Base-by-base conservation (phyloP, 1,140 invertebrate species). In the Dysdera silvatica region DNA sequence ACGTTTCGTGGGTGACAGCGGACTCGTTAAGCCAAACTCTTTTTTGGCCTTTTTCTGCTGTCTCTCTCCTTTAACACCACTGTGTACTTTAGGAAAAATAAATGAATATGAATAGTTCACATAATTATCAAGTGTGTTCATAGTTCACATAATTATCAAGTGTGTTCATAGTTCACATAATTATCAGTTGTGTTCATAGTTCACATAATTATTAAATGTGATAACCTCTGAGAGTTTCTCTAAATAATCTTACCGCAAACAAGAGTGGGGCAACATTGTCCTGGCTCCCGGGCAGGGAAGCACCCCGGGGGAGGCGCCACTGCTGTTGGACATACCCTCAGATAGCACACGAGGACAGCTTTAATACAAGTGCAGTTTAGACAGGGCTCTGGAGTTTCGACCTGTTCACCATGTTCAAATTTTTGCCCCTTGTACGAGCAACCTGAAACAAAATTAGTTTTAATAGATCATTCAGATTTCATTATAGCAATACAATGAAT, bases 201-300 rank as follows among this genome's bases (percentile, higher is more conserved):
- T n/a, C n/a, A n/a, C n/a, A n/a, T n/a, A n/a, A n/a, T n/a, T n/a
- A n/a, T n/a, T n/a, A n/a, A n/a, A n/a, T n/a, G n/a, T n/a, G n/a
- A n/a, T n/a, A n/a, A n/a, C n/a, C n/a, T n/a, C n/a, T n/a, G n/a
- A n/a, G n/a, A n/a, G n/a, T n/a, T n/a, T n/a, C n/a, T n/a, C n/a
- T n/a, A n/a, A n/a, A n/a, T n/a, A n/a, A n/a, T n/a, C 66, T 80
- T 76, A 73, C 83, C 79, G 71, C 89, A 91, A 49, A 85, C 80
- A 48, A 91, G 73, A 68, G 88, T 82, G 2, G 86, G 81, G 70
- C 89, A 91, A 74, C 88, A 91, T 24, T 81, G 76, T 56, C 82
- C 82, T 52, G 80, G 79, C 63, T 81, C 79, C 45, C 87, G 83
- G 24, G 85, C 75, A 4, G 85, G 76, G 28, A 85, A 80, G 71